phyloP scores from a whole-genome alignment of 2,797 vertebrate species.

The Monodelphis domestica region DNA sequence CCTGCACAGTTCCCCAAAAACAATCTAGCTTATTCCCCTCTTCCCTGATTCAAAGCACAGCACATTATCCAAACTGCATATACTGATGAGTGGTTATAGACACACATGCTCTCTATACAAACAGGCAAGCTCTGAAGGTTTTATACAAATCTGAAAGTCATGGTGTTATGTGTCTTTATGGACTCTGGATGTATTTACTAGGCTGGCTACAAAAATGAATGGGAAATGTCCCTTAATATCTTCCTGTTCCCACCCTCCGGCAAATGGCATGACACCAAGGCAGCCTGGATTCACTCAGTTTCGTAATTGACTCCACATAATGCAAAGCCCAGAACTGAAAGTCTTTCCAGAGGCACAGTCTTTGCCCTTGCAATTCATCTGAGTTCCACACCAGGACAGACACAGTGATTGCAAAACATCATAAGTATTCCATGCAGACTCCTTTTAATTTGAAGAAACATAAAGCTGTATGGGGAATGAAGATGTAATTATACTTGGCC shows the following conservation, averaged over 20 bases:
- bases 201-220: neutral
- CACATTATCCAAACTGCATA: neutral
- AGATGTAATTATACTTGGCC: slow-evolving; percentile 26
- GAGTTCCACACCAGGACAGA: slow-evolving; percentile 1
- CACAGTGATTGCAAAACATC: slow-evolving; percentile 3
- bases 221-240: neutral
- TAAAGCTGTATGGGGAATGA: slow-evolving; percentile 27
- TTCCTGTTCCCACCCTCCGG: neutral
- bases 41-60: neutral
- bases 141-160: neutral
- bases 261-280: neutral
- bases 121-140: neutral
- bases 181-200: neutral
- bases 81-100: neutral
- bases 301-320: slow-evolving; percentile 5
- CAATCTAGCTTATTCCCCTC: neutral
- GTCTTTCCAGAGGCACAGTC: neutral
- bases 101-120: neutral
- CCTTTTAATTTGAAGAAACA: slow-evolving; percentile 4
- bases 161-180: neutral
- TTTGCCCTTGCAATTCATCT: slow-evolving; percentile 33
- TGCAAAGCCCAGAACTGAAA: slow-evolving; percentile 29
- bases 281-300: slow-evolving; percentile 18
- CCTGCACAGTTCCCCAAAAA: neutral
- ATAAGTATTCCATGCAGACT: neutral